Conservation (phyloP, 2,888 invertebrate genomes). For the Eurytoma adleriae region DNA sequence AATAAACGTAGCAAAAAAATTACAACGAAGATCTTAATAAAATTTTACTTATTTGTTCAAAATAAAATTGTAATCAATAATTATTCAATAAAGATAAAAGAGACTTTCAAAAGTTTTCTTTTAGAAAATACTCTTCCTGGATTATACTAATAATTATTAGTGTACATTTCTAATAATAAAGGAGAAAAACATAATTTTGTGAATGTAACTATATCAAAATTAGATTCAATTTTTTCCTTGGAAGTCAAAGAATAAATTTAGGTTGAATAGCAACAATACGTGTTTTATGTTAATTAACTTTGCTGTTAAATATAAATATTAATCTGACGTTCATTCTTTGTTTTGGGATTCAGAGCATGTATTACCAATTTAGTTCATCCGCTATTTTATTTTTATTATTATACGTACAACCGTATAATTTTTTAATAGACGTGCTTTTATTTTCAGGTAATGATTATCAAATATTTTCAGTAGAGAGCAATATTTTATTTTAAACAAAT, state of each 20-base stretch:
- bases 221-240: slow-evolving; percentile 3
- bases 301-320: background rate
- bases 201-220: background rate
- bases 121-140: too few relatives aligned
- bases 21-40: too few relatives aligned
- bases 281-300: slow-evolving; percentile 11
- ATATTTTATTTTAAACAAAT: background rate
- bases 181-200: too few relatives aligned
- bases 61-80: too few relatives aligned
- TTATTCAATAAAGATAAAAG: too few relatives aligned
- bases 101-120: too few relatives aligned
- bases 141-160: too few relatives aligned
- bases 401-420: too few relatives aligned
- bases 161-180: too few relatives aligned
- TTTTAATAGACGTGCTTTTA: slow-evolving; percentile 11
- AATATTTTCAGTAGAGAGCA: background rate
- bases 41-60: too few relatives aligned
- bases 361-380: slow-evolving; percentile 22
- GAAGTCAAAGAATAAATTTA: slow-evolving; percentile 5
- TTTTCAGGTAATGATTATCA: slow-evolving; percentile 7
- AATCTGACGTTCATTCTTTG: slow-evolving; percentile 45
- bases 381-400: background rate
- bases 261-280: slow-evolving; percentile 4
- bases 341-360: slow-evolving; percentile 40
- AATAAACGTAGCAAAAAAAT: too few relatives aligned